phyloP scores from a whole-genome alignment of 2,888 invertebrate genomes.

The Lochmaea capreae region DNA sequence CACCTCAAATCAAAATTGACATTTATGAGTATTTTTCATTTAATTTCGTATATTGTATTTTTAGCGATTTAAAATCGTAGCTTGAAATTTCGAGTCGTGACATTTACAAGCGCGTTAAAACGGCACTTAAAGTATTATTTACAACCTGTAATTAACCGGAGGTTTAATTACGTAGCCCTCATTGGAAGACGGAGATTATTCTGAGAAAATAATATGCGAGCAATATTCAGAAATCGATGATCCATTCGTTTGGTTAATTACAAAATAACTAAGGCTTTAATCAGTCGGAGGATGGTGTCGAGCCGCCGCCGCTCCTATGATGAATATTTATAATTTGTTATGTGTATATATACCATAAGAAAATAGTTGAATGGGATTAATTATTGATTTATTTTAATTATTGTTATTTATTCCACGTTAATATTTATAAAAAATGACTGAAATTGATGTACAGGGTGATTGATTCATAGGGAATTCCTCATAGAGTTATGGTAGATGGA shows the following conservation, averaged over 20 bases:
- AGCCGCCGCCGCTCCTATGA: slow-evolving; percentile 8
- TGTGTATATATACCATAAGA: background rate
- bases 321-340: slow-evolving; percentile 13
- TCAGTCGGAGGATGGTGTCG: slow-evolving; percentile 20
- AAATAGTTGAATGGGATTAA: background rate
- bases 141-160: slow-evolving; percentile 65
- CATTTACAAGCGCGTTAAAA: slow-evolving; percentile 66
- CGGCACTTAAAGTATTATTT: slow-evolving; percentile 67
- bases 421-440: no score
- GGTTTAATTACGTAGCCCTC: slow-evolving; percentile 64
- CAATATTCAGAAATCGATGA: slow-evolving; percentile 48
- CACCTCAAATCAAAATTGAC: slow-evolving; percentile 55
- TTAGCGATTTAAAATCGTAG: slow-evolving; percentile 59
- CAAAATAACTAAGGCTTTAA: slow-evolving; percentile 43
- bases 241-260: slow-evolving; percentile 48
- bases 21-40: slow-evolving; percentile 61
- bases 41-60: slow-evolving; percentile 61
- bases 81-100: slow-evolving; percentile 64
- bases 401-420: background rate
- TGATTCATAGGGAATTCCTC: no score
- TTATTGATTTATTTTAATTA: background rate
- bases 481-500: no score
- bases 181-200: slow-evolving; percentile 63
- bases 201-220: slow-evolving; percentile 58
- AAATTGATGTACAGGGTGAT: background rate